Base-by-base conservation (phyloP, 1,140 invertebrate species). In the Belonocnema kinseyi region DNA sequence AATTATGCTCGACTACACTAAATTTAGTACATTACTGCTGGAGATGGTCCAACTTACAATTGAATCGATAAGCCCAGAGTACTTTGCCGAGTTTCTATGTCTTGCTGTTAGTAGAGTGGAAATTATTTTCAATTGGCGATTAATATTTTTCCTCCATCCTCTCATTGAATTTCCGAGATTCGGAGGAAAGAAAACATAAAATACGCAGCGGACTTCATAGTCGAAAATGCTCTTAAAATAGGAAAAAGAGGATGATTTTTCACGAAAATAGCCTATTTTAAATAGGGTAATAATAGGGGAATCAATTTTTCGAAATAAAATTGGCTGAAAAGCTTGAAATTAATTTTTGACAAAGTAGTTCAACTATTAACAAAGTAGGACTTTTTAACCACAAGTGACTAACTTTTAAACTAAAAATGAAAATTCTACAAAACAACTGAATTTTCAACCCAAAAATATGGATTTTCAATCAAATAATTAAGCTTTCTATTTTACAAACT, bases 31-130 rank as follows among this genome's bases (percentile, higher is more conserved):
- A 66, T 66, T 66, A 66, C 61, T 66, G 26, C 21, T 66, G 61
- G 61, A 66, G 61, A 40, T 66, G 61, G 61, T 66, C 61, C 61
- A 66, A 66, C 61, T 66, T 66, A 66, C 61, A 66, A 66, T 66
- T 66, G 61, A 66, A 66, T 66, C 61, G 61, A 66, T 66, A 66
- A 66, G 61, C 40, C 61, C n/a, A 46, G 26, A 40, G 61, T 66
- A 66, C 33, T 66, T 66, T 33, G 8, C 61, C 26, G 61, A 66
- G 61, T 66, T 66, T 66, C 21, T 66, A 40, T 33, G 26, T 66
- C 61, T 66, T 66, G 40, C 61, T 66, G 61, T 66, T 66, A 40
- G 33, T 14, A 66, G 26, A 66, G 61, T 66, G 61, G 26, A 66
- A 66, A 66, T 66, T 66, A 66, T 66, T 46, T 66, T 66, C 61